phyloP scores from a whole-genome alignment of 1,140 invertebrate species.

The roundworm (Caenorhabditis elegans) region WBcel235 BX284603.4:10005501-10006000 shows the following conservation, averaged over 20 bases:
- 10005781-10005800: not conserved
- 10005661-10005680: not conserved
- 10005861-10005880: not conserved
- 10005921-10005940: too few relatives aligned
- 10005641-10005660: not conserved
- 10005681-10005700: not conserved
- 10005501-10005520: too few relatives aligned
- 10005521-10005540: not conserved
- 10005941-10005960: too few relatives aligned
- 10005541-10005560: not conserved
- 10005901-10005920: too few relatives aligned
- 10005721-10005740: slow-evolving; percentile 3
- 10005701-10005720: not conserved
- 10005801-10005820: not conserved
- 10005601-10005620: not conserved
- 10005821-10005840: not conserved
- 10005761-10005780: not conserved
- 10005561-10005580: not conserved
- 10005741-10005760: not conserved
- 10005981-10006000: too few relatives aligned
- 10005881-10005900: not conserved
- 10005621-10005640: not conserved
- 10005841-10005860: not conserved
- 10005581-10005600: slow-evolving; percentile 7
- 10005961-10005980: too few relatives aligned